phyloP scores from a whole-genome alignment of 2,113 vertebrate species.

The Manacus vitellinus region DNA sequence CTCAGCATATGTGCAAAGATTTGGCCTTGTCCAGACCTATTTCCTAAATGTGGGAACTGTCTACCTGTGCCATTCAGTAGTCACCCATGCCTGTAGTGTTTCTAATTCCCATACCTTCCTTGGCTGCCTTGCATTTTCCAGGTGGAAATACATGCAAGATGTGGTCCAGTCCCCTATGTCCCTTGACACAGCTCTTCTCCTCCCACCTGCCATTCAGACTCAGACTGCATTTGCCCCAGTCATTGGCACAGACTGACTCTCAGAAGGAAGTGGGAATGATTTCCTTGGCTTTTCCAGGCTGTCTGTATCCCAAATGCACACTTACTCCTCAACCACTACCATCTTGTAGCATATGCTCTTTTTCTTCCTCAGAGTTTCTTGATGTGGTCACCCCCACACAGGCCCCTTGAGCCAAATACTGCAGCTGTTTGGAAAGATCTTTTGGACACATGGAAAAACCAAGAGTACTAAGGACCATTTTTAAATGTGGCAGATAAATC shows the following conservation, averaged over 20 bases:
- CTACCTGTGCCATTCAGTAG: background rate
- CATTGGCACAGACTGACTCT: background rate
- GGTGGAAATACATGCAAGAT: background rate
- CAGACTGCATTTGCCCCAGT: background rate
- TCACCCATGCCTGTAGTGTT: background rate
- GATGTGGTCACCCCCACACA: background rate
- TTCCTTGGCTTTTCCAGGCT: background rate
- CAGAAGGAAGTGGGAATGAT: background rate
- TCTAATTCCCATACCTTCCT: background rate
- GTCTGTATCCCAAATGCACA: background rate
- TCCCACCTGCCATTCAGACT: background rate
- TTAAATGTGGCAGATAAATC: background rate
- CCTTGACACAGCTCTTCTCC: background rate
- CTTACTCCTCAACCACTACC: background rate
- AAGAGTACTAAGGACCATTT: background rate
- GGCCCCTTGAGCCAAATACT: background rate
- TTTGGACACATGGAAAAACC: background rate
- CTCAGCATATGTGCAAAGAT: background rate
- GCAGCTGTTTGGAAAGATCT: background rate
- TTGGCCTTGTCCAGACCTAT: background rate
- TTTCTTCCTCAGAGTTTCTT: background rate
- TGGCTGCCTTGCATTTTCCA: background rate
- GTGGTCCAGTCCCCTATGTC: background rate
- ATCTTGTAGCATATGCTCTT: background rate
- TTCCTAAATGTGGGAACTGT: background rate